Evolutionary conservation across 2,113 vertebrate species (phyloP).

Genomic region (Sturnira hondurensis): DNA sequence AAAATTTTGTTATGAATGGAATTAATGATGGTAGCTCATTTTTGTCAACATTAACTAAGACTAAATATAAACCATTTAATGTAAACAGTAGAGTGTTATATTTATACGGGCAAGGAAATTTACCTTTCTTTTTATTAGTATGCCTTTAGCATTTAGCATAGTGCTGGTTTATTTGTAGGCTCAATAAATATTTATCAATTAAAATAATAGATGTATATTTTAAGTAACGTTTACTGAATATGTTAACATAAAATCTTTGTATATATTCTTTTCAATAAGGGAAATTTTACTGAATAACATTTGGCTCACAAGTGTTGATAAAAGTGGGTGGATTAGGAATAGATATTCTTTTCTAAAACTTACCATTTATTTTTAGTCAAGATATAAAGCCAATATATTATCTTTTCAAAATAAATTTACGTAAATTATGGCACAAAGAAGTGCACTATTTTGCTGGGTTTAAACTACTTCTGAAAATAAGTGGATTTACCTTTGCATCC

Average conservation of each 20-base stretch:
- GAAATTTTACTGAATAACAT: background rate
- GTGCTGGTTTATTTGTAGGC: no score
- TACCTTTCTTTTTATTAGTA: no score
- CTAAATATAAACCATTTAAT: no score
- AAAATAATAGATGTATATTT: no score
- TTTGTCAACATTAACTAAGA: no score
- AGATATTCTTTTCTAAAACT: background rate
- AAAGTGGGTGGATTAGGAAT: background rate
- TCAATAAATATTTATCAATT: no score
- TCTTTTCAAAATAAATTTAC: background rate
- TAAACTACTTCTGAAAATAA: constrained; percentile 1
- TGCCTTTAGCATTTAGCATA: no score
- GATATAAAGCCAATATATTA: background rate
- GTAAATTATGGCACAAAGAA: background rate
- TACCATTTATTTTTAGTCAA: background rate
- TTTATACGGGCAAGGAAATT: no score
- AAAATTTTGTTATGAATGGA: no score
- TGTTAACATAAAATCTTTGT: background rate
- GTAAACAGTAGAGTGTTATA: no score
- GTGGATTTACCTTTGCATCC: background rate
- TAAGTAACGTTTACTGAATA: no score
- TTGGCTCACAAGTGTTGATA: background rate
- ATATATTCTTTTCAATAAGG: background rate
- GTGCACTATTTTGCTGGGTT: background rate
- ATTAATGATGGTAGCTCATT: no score